These are phyloP conservation scores for Blomia tropicalis DNA, from an alignment of 2,888 invertebrate genomes.

Conservation along the genomic window DNA sequence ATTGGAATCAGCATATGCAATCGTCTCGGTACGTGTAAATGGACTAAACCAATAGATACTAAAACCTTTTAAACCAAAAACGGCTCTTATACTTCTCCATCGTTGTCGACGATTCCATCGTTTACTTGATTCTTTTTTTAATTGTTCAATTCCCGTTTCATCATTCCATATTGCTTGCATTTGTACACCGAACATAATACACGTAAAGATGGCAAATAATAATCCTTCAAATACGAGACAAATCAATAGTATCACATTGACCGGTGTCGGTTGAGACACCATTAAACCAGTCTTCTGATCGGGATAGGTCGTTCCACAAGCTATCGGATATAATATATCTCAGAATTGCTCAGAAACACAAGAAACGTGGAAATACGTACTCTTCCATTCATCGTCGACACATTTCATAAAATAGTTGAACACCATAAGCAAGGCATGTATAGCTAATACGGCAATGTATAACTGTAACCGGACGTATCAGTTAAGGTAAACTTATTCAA, in stretches of 20 bases:
- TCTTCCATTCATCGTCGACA: slow-evolving; percentile 77
- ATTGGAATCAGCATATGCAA: slow-evolving; percentile 21
- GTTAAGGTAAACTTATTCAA: slow-evolving; percentile 34
- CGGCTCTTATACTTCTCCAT: slow-evolving; percentile 87
- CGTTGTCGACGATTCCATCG: slow-evolving; percentile 78
- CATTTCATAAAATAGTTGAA: slow-evolving; percentile 86
- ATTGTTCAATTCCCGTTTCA: slow-evolving; percentile 92
- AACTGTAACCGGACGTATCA: too few species aligned
- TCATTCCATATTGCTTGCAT: slow-evolving; percentile 94
- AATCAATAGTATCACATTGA: slow-evolving; percentile 75
- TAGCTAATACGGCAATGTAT: slow-evolving; percentile 90
- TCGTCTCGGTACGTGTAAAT: slow-evolving; percentile 40
- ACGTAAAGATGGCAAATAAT: slow-evolving; percentile 90
- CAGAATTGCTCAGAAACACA: not conserved
- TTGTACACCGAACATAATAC: slow-evolving; percentile 91
- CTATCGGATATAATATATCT: not conserved
- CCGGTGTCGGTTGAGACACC: slow-evolving; percentile 82
- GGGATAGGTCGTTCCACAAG: slow-evolving; percentile 7
- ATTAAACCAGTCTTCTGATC: slow-evolving; percentile 38
- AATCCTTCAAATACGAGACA: slow-evolving; percentile 85
- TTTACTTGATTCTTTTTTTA: slow-evolving; percentile 77
- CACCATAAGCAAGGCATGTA: slow-evolving; percentile 78
- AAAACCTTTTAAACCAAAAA: slow-evolving; percentile 71
- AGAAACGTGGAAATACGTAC: slow-evolving; percentile 32
- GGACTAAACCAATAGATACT: slow-evolving; percentile 88